Conservation (phyloP, 2,113 vertebrate genomes). For the Apodemus sylvaticus region DNA sequence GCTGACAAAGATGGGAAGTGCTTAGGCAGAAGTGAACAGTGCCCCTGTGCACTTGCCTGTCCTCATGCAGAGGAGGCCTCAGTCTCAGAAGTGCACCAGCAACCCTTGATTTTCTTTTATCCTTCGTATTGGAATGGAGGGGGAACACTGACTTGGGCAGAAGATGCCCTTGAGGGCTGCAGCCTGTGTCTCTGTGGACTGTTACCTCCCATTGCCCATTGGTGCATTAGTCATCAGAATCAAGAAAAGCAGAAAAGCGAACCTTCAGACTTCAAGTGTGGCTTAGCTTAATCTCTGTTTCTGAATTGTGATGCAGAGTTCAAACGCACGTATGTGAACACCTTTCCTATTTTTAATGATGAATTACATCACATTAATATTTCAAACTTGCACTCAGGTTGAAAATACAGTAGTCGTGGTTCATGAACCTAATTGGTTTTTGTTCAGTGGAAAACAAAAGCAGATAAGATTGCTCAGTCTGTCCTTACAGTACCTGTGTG, state of each 20-base stretch:
- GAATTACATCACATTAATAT: neutral
- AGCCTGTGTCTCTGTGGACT: rapidly evolving
- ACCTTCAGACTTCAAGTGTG: neutral
- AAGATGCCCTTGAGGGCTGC: no score
- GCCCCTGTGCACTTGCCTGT: rapidly evolving
- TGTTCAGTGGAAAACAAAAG: neutral
- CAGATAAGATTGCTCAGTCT: no score
- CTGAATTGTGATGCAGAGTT: neutral
- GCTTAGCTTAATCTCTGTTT: neutral
- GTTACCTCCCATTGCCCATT: rapidly evolving
- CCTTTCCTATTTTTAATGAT: neutral
- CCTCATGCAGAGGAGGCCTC: no score
- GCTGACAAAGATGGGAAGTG: neutral
- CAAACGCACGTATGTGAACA: neutral
- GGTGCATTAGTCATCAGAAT: rapidly evolving
- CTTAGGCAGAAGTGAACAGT: neutral
- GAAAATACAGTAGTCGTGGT: neutral
- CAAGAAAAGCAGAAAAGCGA: no score
- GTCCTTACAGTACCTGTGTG: rapidly evolving
- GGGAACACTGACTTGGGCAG: neutral
- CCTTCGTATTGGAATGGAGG: neutral
- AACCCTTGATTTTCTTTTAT: neutral
- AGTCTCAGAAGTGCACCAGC: neutral
- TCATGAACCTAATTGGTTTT: neutral
- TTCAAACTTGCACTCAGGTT: neutral